Evolutionary conservation across 2,797 vertebrate species (phyloP).

Genomic region (Sebastes matsubarae): DNA sequence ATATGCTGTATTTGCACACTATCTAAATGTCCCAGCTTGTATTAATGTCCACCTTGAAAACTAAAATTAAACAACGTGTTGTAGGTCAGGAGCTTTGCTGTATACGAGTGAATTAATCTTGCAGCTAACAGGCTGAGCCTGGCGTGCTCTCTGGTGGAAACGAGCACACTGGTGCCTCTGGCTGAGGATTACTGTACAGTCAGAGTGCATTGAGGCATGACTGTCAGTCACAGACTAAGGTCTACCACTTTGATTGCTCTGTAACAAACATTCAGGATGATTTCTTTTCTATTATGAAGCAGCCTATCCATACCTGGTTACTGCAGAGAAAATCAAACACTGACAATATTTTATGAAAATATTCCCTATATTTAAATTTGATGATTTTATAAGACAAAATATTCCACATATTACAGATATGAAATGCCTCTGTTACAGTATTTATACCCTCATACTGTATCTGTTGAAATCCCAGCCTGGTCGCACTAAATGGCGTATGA

Average conservation of each 20-base stretch:
- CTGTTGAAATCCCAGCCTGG: too few species aligned
- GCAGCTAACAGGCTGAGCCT: constrained; percentile 21
- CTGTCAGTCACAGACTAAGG: not conserved
- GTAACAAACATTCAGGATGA: too few species aligned
- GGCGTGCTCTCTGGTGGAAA: constrained; percentile 2
- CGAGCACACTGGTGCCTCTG: constrained; percentile 1
- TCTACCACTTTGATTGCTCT: rapidly evolving
- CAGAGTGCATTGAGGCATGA: not conserved
- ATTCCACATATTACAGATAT: not conserved
- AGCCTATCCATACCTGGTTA: not conserved
- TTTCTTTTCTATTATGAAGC: not conserved
- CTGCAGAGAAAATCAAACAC: not conserved
- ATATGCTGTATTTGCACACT: not conserved
- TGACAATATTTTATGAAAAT: not conserved
- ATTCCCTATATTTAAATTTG: not conserved
- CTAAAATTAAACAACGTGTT: too few species aligned
- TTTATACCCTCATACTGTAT: too few species aligned
- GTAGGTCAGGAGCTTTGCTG: too few species aligned
- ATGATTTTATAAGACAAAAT: not conserved
- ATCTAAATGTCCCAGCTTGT: not conserved
- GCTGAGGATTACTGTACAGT: constrained; percentile 22
- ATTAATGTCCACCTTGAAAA: not conserved
- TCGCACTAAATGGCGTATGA: too few species aligned
- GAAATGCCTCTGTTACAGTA: not conserved
- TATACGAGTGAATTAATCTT: constrained; percentile 19